Base-by-base conservation (phyloP, 2,888 invertebrate species). In the Campopleginae sp. region DNA sequence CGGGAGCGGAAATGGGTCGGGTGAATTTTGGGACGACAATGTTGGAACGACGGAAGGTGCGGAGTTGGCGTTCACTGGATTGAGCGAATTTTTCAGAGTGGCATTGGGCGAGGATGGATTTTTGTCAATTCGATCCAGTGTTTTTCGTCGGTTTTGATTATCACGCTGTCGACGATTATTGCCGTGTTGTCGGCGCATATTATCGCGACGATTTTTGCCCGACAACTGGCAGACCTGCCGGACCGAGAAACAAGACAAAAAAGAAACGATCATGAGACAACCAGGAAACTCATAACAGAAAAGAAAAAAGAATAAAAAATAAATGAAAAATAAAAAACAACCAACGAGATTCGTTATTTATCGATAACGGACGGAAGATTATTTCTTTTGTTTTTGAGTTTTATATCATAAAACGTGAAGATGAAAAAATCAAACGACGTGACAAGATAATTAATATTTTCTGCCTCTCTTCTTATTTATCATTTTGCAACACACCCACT, bases 161-260 rank as follows among this genome's bases (percentile, higher is more conserved):
- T 90, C 90, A 38, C 86, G 87, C 63, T 86, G 88, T 12, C 79
- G 82, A 66, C 88, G 89, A 76, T 89, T 58, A 58, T 58, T 88
- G 74, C 87, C 81, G 68, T 86, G 89, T 33, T 88, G 86, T 72
- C 87, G 90, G 44, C 89, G 86, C 66, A 89, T 27, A 27, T 27
- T 90, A 80, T 90, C 90, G 81, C 84, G 87, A 86, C 87, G 88
- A 79, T 38, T 88, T 86, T 89, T 89, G 65, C 83, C 85, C 86
- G 88, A 89, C 86, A 84, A 81, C 63, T 86, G 88, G 74, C 82
- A 68, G 61, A 90, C 90, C 90, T 91, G 89, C 86, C 76, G 48
- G 76, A 79, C 65, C 31, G 44, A 71, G 14, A 48, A 51, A 70
- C 14, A 82, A 66, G 33, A 19, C 72, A 27, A 61, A 19, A 61